These are phyloP conservation scores for Sussaba pulchella DNA, from an alignment of 2,888 invertebrate species.

Conservation along the genomic window DNA sequence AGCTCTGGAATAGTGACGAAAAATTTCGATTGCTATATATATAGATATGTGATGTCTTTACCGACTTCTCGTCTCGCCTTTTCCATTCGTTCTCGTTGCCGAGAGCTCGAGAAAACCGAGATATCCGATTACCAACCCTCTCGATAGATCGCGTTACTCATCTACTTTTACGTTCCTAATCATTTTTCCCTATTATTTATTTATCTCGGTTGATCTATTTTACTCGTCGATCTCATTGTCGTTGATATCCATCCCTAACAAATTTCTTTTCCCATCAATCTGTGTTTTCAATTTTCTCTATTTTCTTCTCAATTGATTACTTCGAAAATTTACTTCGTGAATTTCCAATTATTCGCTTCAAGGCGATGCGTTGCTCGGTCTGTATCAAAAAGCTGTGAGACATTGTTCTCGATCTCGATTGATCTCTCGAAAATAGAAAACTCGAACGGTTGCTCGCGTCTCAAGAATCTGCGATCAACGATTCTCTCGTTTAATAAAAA, in stretches of 20 bases:
- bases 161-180: slow-evolving; percentile 6
- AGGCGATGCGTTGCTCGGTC: too few relatives aligned
- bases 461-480: too few relatives aligned
- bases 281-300: too few relatives aligned
- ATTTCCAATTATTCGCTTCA: too few relatives aligned
- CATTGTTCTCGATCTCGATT: too few relatives aligned
- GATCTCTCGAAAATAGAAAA: too few relatives aligned
- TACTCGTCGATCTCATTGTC: background rate
- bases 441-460: too few relatives aligned
- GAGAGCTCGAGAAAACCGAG: slow-evolving; percentile 46
- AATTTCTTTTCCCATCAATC: background rate
- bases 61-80: background rate
- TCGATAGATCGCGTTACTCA: slow-evolving; percentile 49
- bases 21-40: slow-evolving; percentile 7
- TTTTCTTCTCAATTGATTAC: too few relatives aligned
- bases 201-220: slow-evolving; percentile 16
- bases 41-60: too few relatives aligned
- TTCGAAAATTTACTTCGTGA: too few relatives aligned
- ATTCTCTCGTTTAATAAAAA: too few relatives aligned
- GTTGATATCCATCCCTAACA: background rate
- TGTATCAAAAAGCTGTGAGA: too few relatives aligned
- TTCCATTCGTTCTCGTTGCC: slow-evolving; percentile 30
- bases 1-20: slow-evolving; percentile 11
- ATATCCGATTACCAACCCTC: slow-evolving; percentile 53
- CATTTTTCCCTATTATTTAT: slow-evolving; percentile 4